phyloP scores from a whole-genome alignment of 2,797 vertebrate genomes.

The Myotis findleyi region DNA sequence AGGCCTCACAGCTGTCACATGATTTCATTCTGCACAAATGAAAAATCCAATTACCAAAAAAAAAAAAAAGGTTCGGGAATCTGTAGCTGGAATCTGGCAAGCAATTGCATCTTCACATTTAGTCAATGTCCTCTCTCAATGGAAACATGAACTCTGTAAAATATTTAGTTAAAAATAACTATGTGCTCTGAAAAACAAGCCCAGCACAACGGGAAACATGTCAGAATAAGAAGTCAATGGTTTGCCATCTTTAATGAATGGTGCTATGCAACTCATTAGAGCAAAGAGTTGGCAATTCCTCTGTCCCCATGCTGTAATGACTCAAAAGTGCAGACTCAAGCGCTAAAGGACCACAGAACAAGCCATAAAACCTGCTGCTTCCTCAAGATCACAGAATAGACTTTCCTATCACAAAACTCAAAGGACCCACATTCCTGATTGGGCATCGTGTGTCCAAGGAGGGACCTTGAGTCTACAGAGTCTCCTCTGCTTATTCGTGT shows the following conservation, averaged over 20 bases:
- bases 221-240: constrained; percentile 38
- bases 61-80: background rate
- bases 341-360: constrained; percentile 15
- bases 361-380: background rate
- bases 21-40: constrained; percentile 63
- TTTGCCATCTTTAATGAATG: constrained; percentile 39
- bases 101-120: background rate
- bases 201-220: background rate
- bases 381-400: background rate
- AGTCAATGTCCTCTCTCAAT: background rate
- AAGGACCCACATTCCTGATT: background rate
- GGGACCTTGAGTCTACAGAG: background rate
- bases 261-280: constrained; percentile 2
- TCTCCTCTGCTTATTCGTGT: background rate
- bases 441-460: background rate
- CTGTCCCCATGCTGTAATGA: background rate
- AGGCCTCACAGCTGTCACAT: constrained; percentile 53
- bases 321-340: constrained; percentile 21
- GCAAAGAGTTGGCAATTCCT: background rate
- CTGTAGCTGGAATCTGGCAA: constrained; percentile 8
- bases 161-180: constrained; percentile 56
- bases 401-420: background rate
- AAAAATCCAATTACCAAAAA: constrained; percentile 36
- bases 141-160: background rate
- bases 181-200: constrained; percentile 28